These are phyloP conservation scores for Paratilapia polleni DNA, from an alignment of 2,113 vertebrate species.

Conservation along the genomic window DNA sequence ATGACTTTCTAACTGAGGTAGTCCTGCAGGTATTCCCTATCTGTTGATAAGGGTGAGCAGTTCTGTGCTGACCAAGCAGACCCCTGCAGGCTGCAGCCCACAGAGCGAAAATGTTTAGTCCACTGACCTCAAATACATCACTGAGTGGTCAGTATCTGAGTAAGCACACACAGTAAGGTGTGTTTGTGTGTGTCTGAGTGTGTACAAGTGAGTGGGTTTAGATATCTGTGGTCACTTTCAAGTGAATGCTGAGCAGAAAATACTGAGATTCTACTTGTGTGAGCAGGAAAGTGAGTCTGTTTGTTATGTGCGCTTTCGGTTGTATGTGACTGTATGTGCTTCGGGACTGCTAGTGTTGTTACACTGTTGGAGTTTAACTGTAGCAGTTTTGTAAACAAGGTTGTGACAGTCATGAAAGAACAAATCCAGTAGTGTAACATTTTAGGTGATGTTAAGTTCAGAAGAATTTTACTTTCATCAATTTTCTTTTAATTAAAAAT, in stretches of 20 bases:
- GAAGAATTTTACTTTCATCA: too few relatives aligned
- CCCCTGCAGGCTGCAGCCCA: constrained; percentile 17
- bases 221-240: constrained; percentile 13
- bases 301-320: background rate
- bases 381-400: too few relatives aligned
- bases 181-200: background rate
- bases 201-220: constrained; percentile 5
- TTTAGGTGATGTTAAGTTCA: too few relatives aligned
- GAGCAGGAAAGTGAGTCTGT: background rate
- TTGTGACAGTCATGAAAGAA: too few relatives aligned
- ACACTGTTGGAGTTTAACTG: background rate
- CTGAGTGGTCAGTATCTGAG: constrained; percentile 22
- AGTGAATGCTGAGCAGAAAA: constrained; percentile 3
- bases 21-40: constrained; percentile 37
- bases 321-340: background rate
- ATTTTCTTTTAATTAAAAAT: too few relatives aligned
- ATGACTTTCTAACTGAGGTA: constrained; percentile 5
- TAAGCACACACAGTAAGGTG: constrained; percentile 10
- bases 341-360: background rate
- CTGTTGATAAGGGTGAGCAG: constrained; percentile 44
- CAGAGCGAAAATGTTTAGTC: constrained; percentile 31
- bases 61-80: constrained; percentile 58
- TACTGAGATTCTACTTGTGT: constrained; percentile 7
- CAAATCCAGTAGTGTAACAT: too few relatives aligned
- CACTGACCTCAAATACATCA: constrained; percentile 48